Evolutionary conservation across 2,113 vertebrate genomes (phyloP), one percentile per base, ranked within the genome.

Genomic region (Turnix velox): DNA sequence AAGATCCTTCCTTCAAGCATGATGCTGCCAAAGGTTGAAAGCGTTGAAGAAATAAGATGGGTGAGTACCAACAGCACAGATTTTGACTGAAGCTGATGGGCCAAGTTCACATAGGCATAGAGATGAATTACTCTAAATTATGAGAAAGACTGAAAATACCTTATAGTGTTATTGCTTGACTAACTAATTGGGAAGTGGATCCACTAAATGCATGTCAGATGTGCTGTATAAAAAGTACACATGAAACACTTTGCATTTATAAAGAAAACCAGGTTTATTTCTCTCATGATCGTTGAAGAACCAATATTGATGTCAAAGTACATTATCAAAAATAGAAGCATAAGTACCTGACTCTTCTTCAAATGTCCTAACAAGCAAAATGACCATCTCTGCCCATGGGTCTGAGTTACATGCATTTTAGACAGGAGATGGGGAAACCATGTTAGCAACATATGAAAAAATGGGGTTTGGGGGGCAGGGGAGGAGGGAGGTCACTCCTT

Each of bases 11-110:
- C 99, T 94, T 98, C 99, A 23, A 99, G 99, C 87, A 95, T 99
- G 80, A 99, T 99, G 99, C 94, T 99, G 87, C 99, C 99, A 20
- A 99, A 99, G 94, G 98, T 99, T 93, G 99, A 99, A 96, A 97
- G 98, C 66, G 96, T 93, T 5, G 97, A 98, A 76, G 99, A 99
- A 88, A 98, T 99, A 83, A 98, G 96, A 76, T 99, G 99, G 99
- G 99, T 99, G 92, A 98, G 98, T 92, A 78, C 57, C 49, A 83
- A 39, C 33, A 66, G 17, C 37, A 14, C 12, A 10, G 37, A 40
- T 94, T 88, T 95, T 59, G 40, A 57, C 66, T 39, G 66, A 95
- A 95, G 59, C 43, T 48, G n/a, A 28, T 37, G 48, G n/a, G 46
- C 31, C 31, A 43, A 46, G 62, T 87, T 80, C 45, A 43, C 22